Conservation (phyloP, 2,113 vertebrate species). For the Ailurus styani region DNA sequence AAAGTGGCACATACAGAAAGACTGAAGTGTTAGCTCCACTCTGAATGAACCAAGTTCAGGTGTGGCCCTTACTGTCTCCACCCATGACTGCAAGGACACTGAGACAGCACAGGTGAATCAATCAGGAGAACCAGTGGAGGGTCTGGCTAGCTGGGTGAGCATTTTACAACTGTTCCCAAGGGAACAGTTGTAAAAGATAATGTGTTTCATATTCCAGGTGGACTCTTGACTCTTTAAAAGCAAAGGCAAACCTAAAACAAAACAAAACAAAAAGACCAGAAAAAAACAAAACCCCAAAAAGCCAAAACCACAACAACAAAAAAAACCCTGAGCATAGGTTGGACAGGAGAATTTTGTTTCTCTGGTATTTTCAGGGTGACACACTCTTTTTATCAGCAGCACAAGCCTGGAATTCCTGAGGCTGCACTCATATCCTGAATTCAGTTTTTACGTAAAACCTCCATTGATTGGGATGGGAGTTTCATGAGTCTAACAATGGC, state of each 20-base stretch:
- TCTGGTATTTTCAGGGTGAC: conserved; percentile 55
- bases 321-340: background rate
- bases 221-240: background rate
- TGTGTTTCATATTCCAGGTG: background rate
- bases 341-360: conserved; percentile 32
- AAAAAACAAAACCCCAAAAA: background rate
- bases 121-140: too few relatives aligned
- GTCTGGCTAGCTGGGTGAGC: background rate
- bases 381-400: conserved; percentile 68
- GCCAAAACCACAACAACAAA: too few relatives aligned
- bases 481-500: conserved; percentile 67
- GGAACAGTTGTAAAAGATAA: background rate
- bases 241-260: background rate
- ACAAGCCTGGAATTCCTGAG: conserved; percentile 74
- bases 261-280: background rate
- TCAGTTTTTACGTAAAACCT: conserved; percentile 72
- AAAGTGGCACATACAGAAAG: background rate
- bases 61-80: background rate
- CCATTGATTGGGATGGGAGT: conserved; percentile 73
- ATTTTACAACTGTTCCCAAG: background rate
- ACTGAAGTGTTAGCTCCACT: background rate
- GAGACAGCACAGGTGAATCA: background rate
- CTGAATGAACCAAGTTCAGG: background rate
- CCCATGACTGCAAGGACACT: background rate
- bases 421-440: conserved; percentile 74